Base-by-base conservation (phyloP, 2,888 invertebrate genomes). In the Bedellia somnulentella region DNA sequence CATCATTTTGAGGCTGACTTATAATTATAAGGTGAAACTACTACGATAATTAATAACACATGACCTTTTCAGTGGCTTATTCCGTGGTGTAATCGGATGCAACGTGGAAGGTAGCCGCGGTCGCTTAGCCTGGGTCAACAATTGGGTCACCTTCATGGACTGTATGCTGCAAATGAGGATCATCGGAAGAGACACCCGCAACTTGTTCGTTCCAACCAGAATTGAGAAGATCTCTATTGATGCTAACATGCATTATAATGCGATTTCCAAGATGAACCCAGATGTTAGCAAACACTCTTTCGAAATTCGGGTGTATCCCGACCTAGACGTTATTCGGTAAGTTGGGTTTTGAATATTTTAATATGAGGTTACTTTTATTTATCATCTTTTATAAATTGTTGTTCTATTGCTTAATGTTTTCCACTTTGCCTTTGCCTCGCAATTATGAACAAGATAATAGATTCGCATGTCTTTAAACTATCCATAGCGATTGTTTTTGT, bases 101-200 rank as follows among this genome's bases (percentile, higher is more conserved):
- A 78, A 76, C 43, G 56, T 75, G 5, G 61, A 75, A 36, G 79
- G 79, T 16, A 70, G 62, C 2, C 60, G 64, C 2, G 81, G 80
- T 1, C 60, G 64, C 13, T 52, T 82, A 4, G 57, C 77, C 30
- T 93, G 92, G 92, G 77, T 80, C 28, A 85, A 85, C 45, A 89
- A 91, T 61, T 95, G 93, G 93, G 85, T 89, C 5, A 81, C 89
- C 3, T 92, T 92, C 57, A 81, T 95, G 67, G 94, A 95, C 63
- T 87, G 88, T 18, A 86, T 95, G 84, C 73, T 95, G 9, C 94
- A 95, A 59, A 82, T 89, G 44, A 81, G 83, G 44, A 83, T 93
- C 28, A 54, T 92, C 15, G 81, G 83, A 15, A 76, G 83, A 33
- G 83, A 85, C 38, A 80, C 83, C 1, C 79, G 88, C 15, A 80